Base-by-base conservation (phyloP, 2,888 invertebrate species). In the Cactoblastis cactorum region DNA sequence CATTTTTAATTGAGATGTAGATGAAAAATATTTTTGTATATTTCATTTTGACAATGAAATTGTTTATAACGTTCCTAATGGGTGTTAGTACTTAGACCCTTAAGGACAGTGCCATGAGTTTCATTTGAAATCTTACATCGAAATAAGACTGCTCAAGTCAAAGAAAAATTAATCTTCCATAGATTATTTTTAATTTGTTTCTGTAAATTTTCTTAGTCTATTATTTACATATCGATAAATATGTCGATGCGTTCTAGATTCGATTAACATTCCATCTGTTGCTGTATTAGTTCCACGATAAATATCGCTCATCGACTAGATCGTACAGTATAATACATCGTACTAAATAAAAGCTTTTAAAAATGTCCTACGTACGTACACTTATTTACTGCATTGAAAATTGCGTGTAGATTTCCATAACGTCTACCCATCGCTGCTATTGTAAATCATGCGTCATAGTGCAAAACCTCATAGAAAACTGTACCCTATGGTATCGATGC, bases 71-170 rank as follows among this genome's bases (percentile, higher is more conserved):
- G 80, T 87, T 86, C 80, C 82, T 83, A 81, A 74, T 54, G 66
- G 66, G 64, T 71, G 55, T 74, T 70, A 67, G 73, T 80, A 77
- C 74, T 79, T 78, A 80, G 72, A 69, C 72, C 61, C 68, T 74
- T 63, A 64, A 58, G 59, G 61, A 61, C 74, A 75, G 84, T 87
- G 87, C 87, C 86, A 87, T 84, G 70, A 71, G 62, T 78, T 71
- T 70, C 53, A 56, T 68, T 56, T 73, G 67, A 68, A 17, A 3
- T 67, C 52, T 67, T 61, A 80, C 83, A 85, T 83, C 83, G 86
- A 85, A 77, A 69, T 62, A 83, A 85, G 85, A 84, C 86, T 85
- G 84, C 83, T 56, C 57, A 73, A 72, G 80, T 79, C 78, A 55
- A 61, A 55, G 57, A 58, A 57, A 55, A 53, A 56, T 55, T 52